Conservation (phyloP, 2,888 invertebrate genomes). For the Cancer borealis region DNA sequence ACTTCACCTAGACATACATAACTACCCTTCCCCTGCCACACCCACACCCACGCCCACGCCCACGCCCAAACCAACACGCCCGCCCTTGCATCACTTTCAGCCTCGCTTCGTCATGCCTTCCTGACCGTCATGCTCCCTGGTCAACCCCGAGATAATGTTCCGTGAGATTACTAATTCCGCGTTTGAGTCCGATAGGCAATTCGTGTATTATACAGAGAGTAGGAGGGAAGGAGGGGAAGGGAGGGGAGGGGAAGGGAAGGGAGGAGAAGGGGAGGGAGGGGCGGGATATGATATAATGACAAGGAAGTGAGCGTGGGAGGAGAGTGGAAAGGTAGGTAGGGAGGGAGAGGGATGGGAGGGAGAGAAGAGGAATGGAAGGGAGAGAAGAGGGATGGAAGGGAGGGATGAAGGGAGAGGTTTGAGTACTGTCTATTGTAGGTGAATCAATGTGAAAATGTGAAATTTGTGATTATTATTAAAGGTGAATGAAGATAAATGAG, state of each 20-base stretch:
- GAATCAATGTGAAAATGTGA: no score
- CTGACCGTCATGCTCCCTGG: not conserved
- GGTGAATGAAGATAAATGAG: no score
- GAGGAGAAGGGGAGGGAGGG: not conserved
- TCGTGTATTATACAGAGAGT: not conserved
- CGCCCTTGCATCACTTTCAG: not conserved
- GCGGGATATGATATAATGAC: not conserved
- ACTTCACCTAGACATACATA: not conserved
- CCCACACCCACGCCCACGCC: not conserved
- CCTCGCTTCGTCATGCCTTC: not conserved
- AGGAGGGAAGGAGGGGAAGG: not conserved
- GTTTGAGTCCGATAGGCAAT: not conserved
- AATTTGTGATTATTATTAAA: no score
- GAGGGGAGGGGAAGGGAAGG: not conserved
- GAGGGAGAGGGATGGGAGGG: not conserved
- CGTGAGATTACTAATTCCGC: conserved; percentile 23
- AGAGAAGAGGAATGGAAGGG: not conserved
- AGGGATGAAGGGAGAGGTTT: not conserved
- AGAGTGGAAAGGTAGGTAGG: not conserved
- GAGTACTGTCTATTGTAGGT: not conserved
- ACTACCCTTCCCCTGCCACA: not conserved
- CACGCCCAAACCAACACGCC: not conserved
- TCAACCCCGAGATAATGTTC: conserved; percentile 9
- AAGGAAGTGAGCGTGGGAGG: not conserved
- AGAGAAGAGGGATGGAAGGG: not conserved